phyloP scores from a whole-genome alignment of 1,140 invertebrate species.

The Elymnias hypermnestra region DNA sequence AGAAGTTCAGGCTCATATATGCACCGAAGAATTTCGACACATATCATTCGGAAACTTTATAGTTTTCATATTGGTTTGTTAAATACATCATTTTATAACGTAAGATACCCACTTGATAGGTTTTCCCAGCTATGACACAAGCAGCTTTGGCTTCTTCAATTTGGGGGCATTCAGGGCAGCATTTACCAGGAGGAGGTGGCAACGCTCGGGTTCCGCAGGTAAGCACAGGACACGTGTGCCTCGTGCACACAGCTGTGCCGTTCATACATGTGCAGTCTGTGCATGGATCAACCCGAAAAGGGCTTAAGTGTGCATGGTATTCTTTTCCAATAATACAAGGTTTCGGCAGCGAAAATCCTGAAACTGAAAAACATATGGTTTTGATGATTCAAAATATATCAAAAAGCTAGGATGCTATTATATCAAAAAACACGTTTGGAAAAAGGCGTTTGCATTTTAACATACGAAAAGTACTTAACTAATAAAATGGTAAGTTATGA shows the following conservation, averaged over 20 bases:
- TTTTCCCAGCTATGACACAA: slow-evolving; percentile 79
- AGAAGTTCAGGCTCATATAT: no score
- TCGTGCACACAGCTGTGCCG: slow-evolving; percentile 85
- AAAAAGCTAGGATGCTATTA: no score
- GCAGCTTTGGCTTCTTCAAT: slow-evolving; percentile 79
- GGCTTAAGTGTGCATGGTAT: slow-evolving; percentile 77
- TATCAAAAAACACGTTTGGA: no score
- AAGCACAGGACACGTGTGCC: slow-evolving; percentile 88
- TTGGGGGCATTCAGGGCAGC: slow-evolving; percentile 85
- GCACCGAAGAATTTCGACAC: no score
- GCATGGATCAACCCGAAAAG: slow-evolving; percentile 85
- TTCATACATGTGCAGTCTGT: slow-evolving; percentile 88
- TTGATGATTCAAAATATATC: no score
- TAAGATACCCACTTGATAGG: slow-evolving; percentile 80
- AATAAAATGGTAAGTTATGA: no score
- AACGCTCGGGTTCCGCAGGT: slow-evolving; percentile 85
- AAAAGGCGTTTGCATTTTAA: no score
- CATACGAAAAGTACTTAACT: no score
- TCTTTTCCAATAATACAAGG: slow-evolving; percentile 84
- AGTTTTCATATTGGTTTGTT: not conserved
- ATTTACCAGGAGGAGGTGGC: slow-evolving; percentile 80
- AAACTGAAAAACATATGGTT: slow-evolving; percentile 31
- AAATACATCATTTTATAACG: no score
- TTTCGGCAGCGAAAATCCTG: slow-evolving; percentile 75
- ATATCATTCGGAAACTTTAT: no score